Evolutionary conservation across 2,888 invertebrate species (phyloP), one percentile per base, ranked within the genome.

Genomic region (Hetaerina titia): DNA sequence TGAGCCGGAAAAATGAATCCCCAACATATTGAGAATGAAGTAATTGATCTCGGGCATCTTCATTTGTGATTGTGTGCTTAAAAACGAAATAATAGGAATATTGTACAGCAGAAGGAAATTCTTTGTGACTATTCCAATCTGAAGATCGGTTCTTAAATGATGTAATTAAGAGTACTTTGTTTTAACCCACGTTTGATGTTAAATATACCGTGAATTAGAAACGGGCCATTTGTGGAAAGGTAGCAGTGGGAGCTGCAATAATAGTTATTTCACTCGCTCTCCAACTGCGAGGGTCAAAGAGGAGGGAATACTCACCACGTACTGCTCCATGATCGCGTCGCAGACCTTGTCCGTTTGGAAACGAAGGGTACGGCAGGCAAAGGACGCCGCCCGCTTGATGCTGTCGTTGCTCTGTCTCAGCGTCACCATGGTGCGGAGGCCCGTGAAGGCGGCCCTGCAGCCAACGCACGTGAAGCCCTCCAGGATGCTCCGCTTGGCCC

Each of bases 301-400:
- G n/a, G 17, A 63, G 74, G 5, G 15, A 7, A 88, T 0, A 95
- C 94, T 95, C 58, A 95, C 95, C 81, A 95, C 92, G 89, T 95
- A 95, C 94, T 95, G 95, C 58, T 95, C 94, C 95, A 95, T 95
- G 57, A 92, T 94, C 9, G 95, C 95, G 31, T 90, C 87, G 89
- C 95, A 95, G 5, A 95, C 95, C 69, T 94, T 95, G 64, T 92
- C 95, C 22, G 89, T 87, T 58, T 95, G 95, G 31, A 95, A 88
- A 1, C 95, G 60, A 8, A 95, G 89, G 4, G 95, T 94, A 25
- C 88, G 64, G 89, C 95, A 95, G 19, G 94, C 94, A 64, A 95
- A 88, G 22, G 94, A 31, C 4, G 92, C 92, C 11, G 95, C 94
- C 56, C 89, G 64, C 58, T 94, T 58, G 6, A 95, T 94, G 56